Evolutionary conservation across 2,113 vertebrate genomes (phyloP), one percentile per base, ranked within the genome.

Genomic region (Orcinus orca): DNA sequence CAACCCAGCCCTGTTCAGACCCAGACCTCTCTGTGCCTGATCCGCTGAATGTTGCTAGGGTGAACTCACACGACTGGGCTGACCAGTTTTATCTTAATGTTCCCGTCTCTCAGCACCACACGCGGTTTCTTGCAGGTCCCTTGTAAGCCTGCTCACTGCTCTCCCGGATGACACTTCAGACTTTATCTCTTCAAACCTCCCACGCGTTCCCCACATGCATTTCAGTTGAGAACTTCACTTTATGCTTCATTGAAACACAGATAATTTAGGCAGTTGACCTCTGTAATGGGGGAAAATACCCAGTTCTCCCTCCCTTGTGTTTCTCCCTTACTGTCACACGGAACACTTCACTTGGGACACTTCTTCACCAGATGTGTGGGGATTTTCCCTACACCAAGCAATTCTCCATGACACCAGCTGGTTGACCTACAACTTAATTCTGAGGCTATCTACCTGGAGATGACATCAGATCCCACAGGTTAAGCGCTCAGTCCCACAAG

Each of bases 1-100:
- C 26, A 14, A 20, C 53, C 53, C n/a, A 20, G 53, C 55, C 23
- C 17, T 2, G 25, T 5, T 26, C 38, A 29, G 25, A 38, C 74
- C 33, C 26, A 33, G 17, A 62, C 55, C 44, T n/a, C 41, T 17
- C 44, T 58, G n/a, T 8, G 50, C 20, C 82, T 3, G 20, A 55
- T 2, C 33, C 29, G 21, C 41, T 17, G 36, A 76, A 17, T n/a
- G 18, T 3, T 10, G 10, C 88, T 41, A 10, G 10, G 36, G 58
- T 36, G n/a, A 36, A 70, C 18, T 31, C 63, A 50, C 81, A 14
- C 38, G 8, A 33, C n/a, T 26, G 2, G 9, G 9, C 53, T 4
- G 4, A 31, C 29, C 8, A 29, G 31, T 12, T 26, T 15, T 7
- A 12, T 21, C 25, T 60, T 1, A 20, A 23, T 0, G 3, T 41